Base-by-base conservation (phyloP, 2,888 invertebrate species). In the Parochlus steinenii region DNA sequence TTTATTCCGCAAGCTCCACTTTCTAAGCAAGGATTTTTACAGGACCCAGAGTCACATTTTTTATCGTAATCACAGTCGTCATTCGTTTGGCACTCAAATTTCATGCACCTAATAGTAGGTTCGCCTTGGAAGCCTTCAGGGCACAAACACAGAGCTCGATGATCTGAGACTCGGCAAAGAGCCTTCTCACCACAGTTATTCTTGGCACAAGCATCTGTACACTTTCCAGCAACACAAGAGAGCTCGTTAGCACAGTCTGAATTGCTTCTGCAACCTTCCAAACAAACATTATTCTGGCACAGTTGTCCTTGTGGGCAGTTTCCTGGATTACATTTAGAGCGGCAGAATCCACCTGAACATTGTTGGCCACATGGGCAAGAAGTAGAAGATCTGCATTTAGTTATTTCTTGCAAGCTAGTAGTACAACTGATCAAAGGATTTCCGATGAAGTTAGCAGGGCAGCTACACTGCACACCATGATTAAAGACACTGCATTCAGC, bases 401-500 rank as follows among this genome's bases (percentile, higher is more conserved):
- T 67, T 2, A 74, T 69, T 46, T 87, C 87, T 31, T 69, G 60
- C 37, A 72, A 70, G 31, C 79, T 77, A 52, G 71, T 69, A 33
- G 70, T 69, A 49, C 90, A 90, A 43, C 76, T 71, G 2, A 75
- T 70, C 5, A 81, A 62, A 3, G 89, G 80, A 57, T 89, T 81
- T 2, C 89, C 89, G 23, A 78, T 66, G 46, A 77, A 82, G 49
- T 78, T 77, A 31, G 69, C 62, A 3, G 83, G 77, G 47, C 90
- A 90, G 49, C 76, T 81, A 51, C 90, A 90, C 49, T 83, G 82
- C 1, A 79, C 76, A 18, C 79, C 74, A 50, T 89, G 89, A 53
- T 82, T 82, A 36, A 75, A 67, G 3, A 86, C 85, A 48, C 71
- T 67, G 48, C 89, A 89, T 33, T 73, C 69, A 12, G 87, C 82